Conservation (phyloP, 2,888 invertebrate species). For the Spodoptera littoralis region DNA sequence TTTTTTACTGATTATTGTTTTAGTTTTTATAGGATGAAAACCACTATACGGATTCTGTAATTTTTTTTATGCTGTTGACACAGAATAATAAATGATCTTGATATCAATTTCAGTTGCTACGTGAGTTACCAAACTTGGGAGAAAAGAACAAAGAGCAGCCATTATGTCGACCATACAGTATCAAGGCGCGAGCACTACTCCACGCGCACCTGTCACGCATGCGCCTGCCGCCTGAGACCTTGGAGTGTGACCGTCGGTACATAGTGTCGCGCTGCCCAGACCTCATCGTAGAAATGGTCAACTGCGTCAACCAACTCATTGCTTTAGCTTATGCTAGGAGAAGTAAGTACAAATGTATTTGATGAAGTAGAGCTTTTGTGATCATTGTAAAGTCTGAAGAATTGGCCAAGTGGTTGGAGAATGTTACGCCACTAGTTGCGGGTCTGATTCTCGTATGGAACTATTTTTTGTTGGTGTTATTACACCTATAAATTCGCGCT, state of each 20-base stretch:
- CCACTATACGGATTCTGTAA: background rate
- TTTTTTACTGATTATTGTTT: too few relatives aligned
- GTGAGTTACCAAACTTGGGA: slow-evolving; percentile 96
- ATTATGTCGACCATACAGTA: slow-evolving; percentile 96
- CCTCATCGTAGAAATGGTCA: slow-evolving; percentile 98
- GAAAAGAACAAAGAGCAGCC: slow-evolving; percentile 99
- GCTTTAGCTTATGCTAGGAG: slow-evolving; percentile 96
- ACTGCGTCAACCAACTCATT: slow-evolving; percentile 97
- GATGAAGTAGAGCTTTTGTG: background rate
- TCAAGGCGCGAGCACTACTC: slow-evolving; percentile 97
- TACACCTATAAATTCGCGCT: too few relatives aligned
- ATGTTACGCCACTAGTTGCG: too few relatives aligned
- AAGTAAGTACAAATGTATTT: slow-evolving; percentile 88
- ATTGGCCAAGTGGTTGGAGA: too few relatives aligned
- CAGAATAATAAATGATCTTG: background rate
- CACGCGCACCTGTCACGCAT: slow-evolving; percentile 98
- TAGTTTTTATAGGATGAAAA: background rate
- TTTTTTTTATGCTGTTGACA: background rate
- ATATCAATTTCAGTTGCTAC: slow-evolving; percentile 91
- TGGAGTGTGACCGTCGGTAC: slow-evolving; percentile 95
- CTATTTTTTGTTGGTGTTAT: too few relatives aligned
- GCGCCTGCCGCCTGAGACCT: slow-evolving; percentile 92
- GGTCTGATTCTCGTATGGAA: too few relatives aligned
- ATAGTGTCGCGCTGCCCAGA: slow-evolving; percentile 97
- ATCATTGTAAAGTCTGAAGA: background rate